Percentiles rank a stretch among this genome's conserved stretches.
Conservation (phyloP, 2,888 invertebrate species). For the Tetanocera ferruginea region DNA sequence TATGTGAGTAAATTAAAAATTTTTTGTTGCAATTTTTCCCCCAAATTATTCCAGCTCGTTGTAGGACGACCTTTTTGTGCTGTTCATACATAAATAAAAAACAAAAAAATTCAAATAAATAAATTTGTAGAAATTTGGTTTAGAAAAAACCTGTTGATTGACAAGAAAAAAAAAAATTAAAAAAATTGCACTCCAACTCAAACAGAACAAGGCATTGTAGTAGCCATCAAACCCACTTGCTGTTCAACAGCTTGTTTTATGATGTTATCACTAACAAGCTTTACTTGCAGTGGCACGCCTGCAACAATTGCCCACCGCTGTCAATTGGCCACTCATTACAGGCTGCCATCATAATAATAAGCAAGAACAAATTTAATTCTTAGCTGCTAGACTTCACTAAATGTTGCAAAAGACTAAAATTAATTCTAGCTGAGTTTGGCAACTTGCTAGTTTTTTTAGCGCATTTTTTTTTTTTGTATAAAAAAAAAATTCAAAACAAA, state of each 20-base stretch:
- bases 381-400: background rate
- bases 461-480: background rate
- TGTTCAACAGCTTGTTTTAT: conserved; percentile 19
- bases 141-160: background rate
- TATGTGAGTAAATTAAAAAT: too few species aligned
- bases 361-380: background rate
- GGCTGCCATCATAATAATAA: background rate
- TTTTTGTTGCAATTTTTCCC: too few species aligned
- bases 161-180: background rate
- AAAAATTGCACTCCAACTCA: conserved; percentile 15
- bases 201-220: background rate
- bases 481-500: background rate
- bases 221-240: conserved; percentile 20
- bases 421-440: too few species aligned
- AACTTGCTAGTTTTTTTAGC: background rate
- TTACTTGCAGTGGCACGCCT: background rate
- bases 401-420: background rate
- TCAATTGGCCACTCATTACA: background rate
- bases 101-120: too few species aligned
- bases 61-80: too few species aligned
- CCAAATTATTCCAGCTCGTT: too few species aligned
- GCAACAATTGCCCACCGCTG: conserved; percentile 15
- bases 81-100: too few species aligned
- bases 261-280: background rate
- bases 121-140: too few species aligned